Evolutionary conservation across 2,797 vertebrate species (phyloP).

Genomic region (Saxicola maurus): DNA sequence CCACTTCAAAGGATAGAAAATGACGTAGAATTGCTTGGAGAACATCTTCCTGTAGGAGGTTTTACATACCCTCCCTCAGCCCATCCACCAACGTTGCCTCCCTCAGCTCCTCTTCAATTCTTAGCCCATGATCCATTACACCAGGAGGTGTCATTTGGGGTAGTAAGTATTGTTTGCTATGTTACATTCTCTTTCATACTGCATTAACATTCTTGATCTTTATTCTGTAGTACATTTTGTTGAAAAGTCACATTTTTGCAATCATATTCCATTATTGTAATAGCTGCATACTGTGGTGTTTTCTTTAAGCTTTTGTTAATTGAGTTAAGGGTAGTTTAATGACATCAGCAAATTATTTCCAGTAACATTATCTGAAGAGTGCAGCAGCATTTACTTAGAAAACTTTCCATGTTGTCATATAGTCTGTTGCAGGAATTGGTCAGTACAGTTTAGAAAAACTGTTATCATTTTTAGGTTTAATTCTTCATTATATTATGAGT

Average conservation of each 20-base stretch:
- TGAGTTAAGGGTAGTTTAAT: neutral
- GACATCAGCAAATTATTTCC: neutral
- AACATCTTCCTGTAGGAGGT: conserved; percentile 89
- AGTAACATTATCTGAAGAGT: neutral
- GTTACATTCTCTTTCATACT: neutral
- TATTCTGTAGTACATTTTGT: neutral
- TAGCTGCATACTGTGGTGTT: neutral
- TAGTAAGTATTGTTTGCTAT: conserved; percentile 76
- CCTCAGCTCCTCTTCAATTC: conserved; percentile 92
- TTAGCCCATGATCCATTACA: conserved; percentile 91
- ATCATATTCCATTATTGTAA: neutral
- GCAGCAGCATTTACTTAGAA: neutral
- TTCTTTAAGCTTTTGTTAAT: neutral
- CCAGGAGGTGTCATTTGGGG: conserved; percentile 90
- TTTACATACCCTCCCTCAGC: conserved; percentile 87
- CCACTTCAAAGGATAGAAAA: conserved; percentile 96
- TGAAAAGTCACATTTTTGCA: neutral
- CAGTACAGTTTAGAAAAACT: neutral
- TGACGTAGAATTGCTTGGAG: conserved; percentile 92
- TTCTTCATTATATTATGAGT: neutral
- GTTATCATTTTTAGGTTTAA: neutral
- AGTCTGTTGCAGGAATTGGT: neutral
- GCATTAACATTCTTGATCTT: neutral
- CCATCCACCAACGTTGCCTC: conserved; percentile 83
- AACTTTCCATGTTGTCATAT: neutral